Evolutionary conservation across 2,113 vertebrate genomes (phyloP).

Genomic region (Oostethus manadensis): DNA sequence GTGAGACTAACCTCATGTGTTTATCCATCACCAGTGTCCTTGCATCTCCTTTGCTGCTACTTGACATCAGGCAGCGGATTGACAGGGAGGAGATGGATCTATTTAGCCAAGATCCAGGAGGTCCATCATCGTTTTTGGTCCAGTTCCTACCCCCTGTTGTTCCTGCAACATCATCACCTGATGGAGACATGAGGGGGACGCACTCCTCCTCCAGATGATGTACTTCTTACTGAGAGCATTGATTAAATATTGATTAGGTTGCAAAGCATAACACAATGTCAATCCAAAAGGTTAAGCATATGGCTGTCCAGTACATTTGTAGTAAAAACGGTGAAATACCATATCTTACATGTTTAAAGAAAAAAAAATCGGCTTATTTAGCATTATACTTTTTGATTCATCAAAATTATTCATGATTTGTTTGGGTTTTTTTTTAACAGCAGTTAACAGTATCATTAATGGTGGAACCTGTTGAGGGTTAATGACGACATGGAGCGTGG

Average conservation of each 20-base stretch:
- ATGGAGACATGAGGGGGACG: conserved; percentile 51
- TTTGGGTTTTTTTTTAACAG: no score
- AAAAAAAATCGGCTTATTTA: no score
- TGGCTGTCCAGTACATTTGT: no score
- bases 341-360: no score
- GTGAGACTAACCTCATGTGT: conserved; percentile 39
- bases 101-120: conserved; percentile 42
- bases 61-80: conserved; percentile 50
- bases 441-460: not conserved
- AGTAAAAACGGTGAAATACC: no score
- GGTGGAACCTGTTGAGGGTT: not conserved
- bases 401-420: no score
- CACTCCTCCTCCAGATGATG: conserved; percentile 36
- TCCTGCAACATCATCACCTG: conserved; percentile 34
- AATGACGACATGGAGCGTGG: conserved; percentile 1
- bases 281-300: no score
- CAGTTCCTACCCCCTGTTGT: conserved; percentile 4
- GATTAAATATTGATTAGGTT: no score
- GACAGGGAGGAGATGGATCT: conserved; percentile 24
- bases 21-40: conserved; percentile 40
- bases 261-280: no score
- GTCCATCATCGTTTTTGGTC: conserved; percentile 28
- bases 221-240: conserved; percentile 2
- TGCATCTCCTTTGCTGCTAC: conserved; percentile 36
- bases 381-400: no score